These are phyloP conservation scores for Amblyteles armatorius DNA, from an alignment of 2,888 invertebrate genomes.

Conservation along the genomic window DNA sequence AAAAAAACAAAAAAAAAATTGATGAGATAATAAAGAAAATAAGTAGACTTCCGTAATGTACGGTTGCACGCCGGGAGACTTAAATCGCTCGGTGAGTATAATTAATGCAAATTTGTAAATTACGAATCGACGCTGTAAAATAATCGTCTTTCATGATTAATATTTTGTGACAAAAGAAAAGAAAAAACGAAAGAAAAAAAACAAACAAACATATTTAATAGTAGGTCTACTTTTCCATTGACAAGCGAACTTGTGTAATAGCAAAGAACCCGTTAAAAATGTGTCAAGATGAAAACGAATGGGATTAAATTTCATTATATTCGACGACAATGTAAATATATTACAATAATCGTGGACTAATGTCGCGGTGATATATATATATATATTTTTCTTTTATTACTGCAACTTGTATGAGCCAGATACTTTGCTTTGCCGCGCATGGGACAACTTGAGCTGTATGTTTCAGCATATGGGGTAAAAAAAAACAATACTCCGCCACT, in stretches of 20 bases:
- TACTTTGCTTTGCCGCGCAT: conserved; percentile 61
- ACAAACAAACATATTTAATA: conserved; percentile 29
- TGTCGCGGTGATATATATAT: conserved; percentile 45
- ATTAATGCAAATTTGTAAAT: conserved; percentile 65
- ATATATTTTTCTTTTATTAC: conserved; percentile 33
- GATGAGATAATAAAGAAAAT: conserved; percentile 4
- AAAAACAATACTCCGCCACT: neutral
- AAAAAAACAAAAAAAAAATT: neutral
- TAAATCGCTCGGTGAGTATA: conserved; percentile 4
- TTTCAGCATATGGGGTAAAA: conserved; percentile 20
- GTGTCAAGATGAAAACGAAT: conserved; percentile 34
- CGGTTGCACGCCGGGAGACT: conserved; percentile 7
- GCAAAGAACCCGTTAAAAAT: conserved; percentile 34
- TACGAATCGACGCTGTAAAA: conserved; percentile 64
- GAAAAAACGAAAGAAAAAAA: conserved; percentile 23
- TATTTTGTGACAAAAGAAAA: conserved; percentile 58
- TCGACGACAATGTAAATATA: conserved; percentile 68
- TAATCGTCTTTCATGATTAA: conserved; percentile 64
- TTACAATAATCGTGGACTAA: conserved; percentile 58
- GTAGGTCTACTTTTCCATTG: conserved; percentile 65
- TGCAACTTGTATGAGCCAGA: conserved; percentile 57
- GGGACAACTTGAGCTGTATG: conserved; percentile 49
- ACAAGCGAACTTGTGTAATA: conserved; percentile 39
- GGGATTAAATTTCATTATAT: conserved; percentile 53
- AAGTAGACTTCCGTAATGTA: conserved; percentile 30